Evolutionary conservation across 2,797 vertebrate genomes (phyloP), one percentile per base, ranked within the genome.

Genomic region (Macropus fuliginosus): DNA sequence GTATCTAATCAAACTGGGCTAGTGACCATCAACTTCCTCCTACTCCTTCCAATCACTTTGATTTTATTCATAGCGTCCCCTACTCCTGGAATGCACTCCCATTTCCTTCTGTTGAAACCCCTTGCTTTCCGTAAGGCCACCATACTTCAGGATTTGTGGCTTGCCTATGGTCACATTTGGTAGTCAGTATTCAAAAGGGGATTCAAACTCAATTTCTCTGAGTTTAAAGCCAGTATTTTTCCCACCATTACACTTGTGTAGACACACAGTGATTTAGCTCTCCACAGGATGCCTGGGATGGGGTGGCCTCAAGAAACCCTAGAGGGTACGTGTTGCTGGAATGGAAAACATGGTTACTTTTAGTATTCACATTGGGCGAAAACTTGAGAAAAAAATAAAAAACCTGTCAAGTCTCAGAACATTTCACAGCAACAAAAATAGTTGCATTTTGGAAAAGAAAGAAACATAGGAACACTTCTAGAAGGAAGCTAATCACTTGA

Each of bases 391-490:
- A 87, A 87, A 87, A 87, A 28, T 87, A 0, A 98, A 97, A 98
- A 98, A 98, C 97, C 98, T 98, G 98, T 98, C 98, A 98, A 97
- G 98, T 98, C 97, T 98, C 97, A 98, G 98, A 98, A 98, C 98
- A 98, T 98, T 98, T 98, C 98, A 98, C 98, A 98, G 98, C 94
- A 46, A 97, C 97, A 98, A 98, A 98, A 98, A 98, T 98, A 98
- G 98, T 97, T 97, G 96, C 98, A 97, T 97, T 98, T 97, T 97
- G 98, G 97, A 97, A 94, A 98, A 98, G 97, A 97, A 95, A 98
- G 97, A 98, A 98, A 97, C 97, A 98, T 12, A 95, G 97, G 97
- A 97, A 97, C 97, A 94, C 97, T 97, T 98, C 97, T 97, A 97
- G 94, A 95, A 98, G 97, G 94, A 97, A 98, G 96, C 96, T 95